These are phyloP conservation scores for Bactericera cockerelli DNA, from an alignment of 1,140 invertebrate species.

Conservation along the genomic window DNA sequence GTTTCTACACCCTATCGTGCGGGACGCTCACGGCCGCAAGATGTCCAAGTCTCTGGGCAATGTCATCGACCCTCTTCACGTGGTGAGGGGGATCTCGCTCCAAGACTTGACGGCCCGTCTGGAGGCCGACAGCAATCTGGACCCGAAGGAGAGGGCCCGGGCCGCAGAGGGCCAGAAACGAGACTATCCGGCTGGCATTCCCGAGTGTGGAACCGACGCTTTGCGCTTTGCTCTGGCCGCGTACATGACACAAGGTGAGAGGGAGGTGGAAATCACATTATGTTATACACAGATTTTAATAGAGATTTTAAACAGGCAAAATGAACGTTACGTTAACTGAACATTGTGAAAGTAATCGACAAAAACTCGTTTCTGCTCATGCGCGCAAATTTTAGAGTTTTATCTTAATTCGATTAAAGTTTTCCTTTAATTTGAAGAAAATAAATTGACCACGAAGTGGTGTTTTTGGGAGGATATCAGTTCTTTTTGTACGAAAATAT, in stretches of 20 bases:
- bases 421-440: too few relatives aligned
- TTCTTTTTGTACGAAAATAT: too few relatives aligned
- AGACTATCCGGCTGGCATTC: slow-evolving; percentile 96
- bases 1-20: slow-evolving; percentile 92
- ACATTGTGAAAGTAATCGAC: too few relatives aligned
- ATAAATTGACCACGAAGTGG: too few relatives aligned
- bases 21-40: slow-evolving; percentile 95
- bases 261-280: too few relatives aligned
- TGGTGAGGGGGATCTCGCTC: slow-evolving; percentile 77
- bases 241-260: slow-evolving; percentile 68
- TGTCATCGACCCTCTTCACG: slow-evolving; percentile 95
- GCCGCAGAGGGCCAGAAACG: slow-evolving; percentile 74
- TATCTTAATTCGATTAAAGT: too few relatives aligned
- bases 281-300: too few relatives aligned
- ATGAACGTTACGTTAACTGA: too few relatives aligned
- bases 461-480: too few relatives aligned
- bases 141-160: slow-evolving; percentile 70
- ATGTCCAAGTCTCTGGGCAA: slow-evolving; percentile 99
- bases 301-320: too few relatives aligned
- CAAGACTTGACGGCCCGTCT: slow-evolving; percentile 65
- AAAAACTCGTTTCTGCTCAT: too few relatives aligned
- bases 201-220: slow-evolving; percentile 97
- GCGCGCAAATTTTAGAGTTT: too few relatives aligned
- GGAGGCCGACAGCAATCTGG: slow-evolving; percentile 64
- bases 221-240: slow-evolving; percentile 89